Evolutionary conservation across 1,140 invertebrate species (phyloP), one percentile per base, ranked within the genome.

Genomic region (Amphibalanus amphitrite): DNA sequence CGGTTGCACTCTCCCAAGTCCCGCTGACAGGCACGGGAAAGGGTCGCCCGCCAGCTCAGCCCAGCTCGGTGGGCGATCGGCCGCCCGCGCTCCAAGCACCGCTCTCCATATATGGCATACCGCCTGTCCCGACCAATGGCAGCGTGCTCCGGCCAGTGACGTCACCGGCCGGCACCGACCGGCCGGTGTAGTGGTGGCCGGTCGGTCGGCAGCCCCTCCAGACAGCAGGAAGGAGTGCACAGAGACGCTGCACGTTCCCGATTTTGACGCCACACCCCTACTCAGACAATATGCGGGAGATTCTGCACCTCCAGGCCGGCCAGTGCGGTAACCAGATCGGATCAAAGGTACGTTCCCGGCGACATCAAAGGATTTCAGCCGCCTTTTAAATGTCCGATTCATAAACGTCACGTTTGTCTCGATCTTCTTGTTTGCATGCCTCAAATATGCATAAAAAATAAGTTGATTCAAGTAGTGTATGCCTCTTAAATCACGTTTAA

Each of bases 361-460:
- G 15, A 8, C 38, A 38, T 38, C 6, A 38, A 38, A 38, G 4
- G 6, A 15, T 38, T 4, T 29, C 28, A 29, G 6, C 73, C 67
- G 72, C 47, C 28, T 68, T 71, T 25, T 69, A 73, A n/a, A 28
- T 74, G 79, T 80, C 73, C 77, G 78, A 64, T 74, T 38, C 17
- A 38, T 38, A 17, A 38, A 38, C 38, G 17, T 8, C 38, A 17
- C 38, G 38, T 38, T 38, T 8, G 38, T n/a, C n/a, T n/a, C 38
- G 6, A 17, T 38, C 17, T 38, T 6, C 38, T 6, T 38, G 17
- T 38, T 38, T 38, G 6, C 38, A 17, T 38, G 38, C 38, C 38
- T 38, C n/a, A n/a, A n/a, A n/a, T n/a, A n/a, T n/a, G n/a, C n/a
- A n/a, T n/a, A n/a, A n/a, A n/a, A n/a, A n/a, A n/a, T n/a, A n/a